These are phyloP conservation scores for Romanomermis culicivorax DNA, from an alignment of 2,888 invertebrate species.

Conservation along the genomic window DNA sequence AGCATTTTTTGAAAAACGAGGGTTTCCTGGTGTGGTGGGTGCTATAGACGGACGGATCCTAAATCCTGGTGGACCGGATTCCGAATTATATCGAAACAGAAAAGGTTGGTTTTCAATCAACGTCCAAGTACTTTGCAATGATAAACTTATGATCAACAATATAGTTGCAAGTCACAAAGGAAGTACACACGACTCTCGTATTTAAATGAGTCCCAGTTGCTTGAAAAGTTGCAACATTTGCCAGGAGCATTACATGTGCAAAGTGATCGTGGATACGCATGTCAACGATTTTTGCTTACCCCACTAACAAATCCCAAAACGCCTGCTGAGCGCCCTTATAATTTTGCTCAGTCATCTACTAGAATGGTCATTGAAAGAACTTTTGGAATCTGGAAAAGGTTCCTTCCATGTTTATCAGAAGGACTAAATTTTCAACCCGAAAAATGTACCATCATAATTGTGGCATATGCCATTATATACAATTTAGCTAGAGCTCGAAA, in stretches of 20 bases:
- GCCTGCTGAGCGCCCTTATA: background rate
- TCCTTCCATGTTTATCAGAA: background rate
- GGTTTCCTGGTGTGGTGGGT: background rate
- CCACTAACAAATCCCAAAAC: background rate
- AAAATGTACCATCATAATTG: background rate
- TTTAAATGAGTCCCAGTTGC: background rate
- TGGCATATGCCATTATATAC: constrained; percentile 1
- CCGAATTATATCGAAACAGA: background rate
- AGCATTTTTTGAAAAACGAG: background rate
- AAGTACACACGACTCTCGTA: background rate
- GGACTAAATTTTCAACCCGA: background rate
- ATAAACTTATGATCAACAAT: background rate
- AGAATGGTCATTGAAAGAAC: background rate
- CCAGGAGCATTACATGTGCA: background rate
- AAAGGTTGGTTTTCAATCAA: background rate
- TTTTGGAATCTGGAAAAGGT: constrained; percentile 5
- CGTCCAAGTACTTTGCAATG: background rate
- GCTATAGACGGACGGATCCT: background rate
- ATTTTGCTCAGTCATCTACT: background rate
- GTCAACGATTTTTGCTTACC: background rate
- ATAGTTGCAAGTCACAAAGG: background rate
- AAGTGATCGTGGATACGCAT: background rate
- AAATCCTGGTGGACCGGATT: background rate
- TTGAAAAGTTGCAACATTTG: background rate
- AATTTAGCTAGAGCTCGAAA: background rate